A percentile compares a stretch with the other conserved stretches of the same genome.
These are phyloP conservation scores for Chaenocephalus aceratus DNA, from an alignment of 2,113 vertebrate genomes.

Conservation along the genomic window DNA sequence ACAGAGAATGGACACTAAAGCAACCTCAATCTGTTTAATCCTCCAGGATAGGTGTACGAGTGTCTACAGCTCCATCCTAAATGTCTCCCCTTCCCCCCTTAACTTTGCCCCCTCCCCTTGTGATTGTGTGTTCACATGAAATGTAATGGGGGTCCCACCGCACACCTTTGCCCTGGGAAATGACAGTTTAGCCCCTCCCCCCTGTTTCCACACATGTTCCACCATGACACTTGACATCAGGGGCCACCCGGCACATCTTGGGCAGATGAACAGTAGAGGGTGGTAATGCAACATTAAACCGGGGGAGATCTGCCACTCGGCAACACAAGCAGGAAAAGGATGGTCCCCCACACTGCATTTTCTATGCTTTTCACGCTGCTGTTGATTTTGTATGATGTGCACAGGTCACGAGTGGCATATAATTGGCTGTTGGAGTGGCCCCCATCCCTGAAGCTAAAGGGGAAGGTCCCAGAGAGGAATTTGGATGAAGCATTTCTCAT, in stretches of 20 bases:
- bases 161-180: conserved; percentile 32
- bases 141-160: conserved; percentile 10
- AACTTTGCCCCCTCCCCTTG: conserved; percentile 13
- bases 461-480: not conserved
- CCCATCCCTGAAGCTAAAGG: not conserved
- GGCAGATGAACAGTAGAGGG: conserved; percentile 72
- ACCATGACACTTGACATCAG: conserved; percentile 47
- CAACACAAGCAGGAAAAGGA: conserved; percentile 7
- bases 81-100: not conserved
- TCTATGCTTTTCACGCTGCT: not conserved
- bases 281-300: conserved; percentile 68
- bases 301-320: conserved; percentile 12
- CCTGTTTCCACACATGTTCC: not conserved
- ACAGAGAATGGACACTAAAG: not conserved
- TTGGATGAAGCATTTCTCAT: not conserved
- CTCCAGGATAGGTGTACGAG: not conserved
- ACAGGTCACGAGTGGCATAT: not conserved
- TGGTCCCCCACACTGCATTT: not conserved
- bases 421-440: not conserved
- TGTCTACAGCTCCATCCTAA: not conserved
- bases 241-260: conserved; percentile 61
- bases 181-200: conserved; percentile 19
- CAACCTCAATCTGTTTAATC: not conserved
- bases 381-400: not conserved
- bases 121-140: conserved; percentile 42